A percentile compares a stretch with the other conserved stretches of the same genome.
Evolutionary conservation across 2,797 vertebrate genomes (phyloP).

Genomic region (Telmatherina bonti): DNA sequence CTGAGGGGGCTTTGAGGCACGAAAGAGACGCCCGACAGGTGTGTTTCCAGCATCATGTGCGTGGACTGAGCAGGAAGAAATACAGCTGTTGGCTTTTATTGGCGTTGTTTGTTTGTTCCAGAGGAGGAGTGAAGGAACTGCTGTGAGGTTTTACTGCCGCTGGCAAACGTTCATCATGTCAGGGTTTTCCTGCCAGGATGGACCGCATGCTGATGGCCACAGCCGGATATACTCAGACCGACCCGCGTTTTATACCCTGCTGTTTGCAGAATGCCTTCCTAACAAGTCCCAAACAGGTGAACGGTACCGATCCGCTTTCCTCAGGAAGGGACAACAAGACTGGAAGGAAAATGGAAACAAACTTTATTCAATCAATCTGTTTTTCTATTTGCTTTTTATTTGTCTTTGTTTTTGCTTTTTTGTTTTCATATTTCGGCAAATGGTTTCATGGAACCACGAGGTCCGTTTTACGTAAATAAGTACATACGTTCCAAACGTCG

Average conservation of each 20-base stretch:
- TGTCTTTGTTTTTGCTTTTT: too few relatives aligned
- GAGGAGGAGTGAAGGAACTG: conserved; percentile 30
- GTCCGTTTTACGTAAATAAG: too few relatives aligned
- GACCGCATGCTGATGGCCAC: background rate
- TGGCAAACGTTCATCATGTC: conserved; percentile 33
- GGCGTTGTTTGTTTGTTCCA: conserved; percentile 15
- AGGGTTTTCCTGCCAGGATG: conserved; percentile 9
- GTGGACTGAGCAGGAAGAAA: conserved; percentile 20
- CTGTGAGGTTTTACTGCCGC: conserved; percentile 47
- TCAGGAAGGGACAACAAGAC: too few relatives aligned
- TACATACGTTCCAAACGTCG: too few relatives aligned
- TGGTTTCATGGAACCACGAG: too few relatives aligned
- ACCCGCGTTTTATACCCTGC: background rate
- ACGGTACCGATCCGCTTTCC: too few relatives aligned
- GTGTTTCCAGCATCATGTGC: conserved; percentile 33
- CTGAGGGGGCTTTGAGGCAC: conserved; percentile 9
- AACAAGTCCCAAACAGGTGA: too few relatives aligned
- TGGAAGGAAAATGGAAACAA: background rate
- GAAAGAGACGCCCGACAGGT: conserved; percentile 41
- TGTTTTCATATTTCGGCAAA: background rate
- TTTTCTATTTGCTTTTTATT: background rate
- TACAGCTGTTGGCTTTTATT: conserved; percentile 27
- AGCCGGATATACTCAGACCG: background rate
- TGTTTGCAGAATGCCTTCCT: too few relatives aligned
- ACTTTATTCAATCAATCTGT: background rate